Conservation (phyloP, 2,888 invertebrate species). For the Perdita meconis region DNA sequence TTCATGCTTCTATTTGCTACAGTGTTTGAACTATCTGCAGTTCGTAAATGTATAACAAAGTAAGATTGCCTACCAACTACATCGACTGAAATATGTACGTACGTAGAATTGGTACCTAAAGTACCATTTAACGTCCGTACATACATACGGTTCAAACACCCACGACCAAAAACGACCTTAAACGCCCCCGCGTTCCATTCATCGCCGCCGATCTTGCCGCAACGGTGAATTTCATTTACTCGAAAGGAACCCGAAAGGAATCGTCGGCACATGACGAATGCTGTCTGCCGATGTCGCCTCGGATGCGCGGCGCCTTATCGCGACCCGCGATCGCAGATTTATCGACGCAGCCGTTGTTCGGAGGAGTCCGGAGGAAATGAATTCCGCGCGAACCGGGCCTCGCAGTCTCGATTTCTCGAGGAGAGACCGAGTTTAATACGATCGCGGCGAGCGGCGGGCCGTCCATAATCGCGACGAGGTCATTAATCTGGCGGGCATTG, state of each 20-base stretch:
- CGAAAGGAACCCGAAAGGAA: constrained; percentile 19
- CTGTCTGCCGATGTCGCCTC: constrained; percentile 25
- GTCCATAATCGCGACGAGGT: constrained; percentile 68
- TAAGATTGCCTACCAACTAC: no score
- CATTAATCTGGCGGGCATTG: constrained; percentile 74
- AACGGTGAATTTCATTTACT: constrained; percentile 47
- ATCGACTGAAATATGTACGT: no score
- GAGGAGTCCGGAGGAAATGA: constrained; percentile 71
- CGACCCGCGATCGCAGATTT: constrained; percentile 50
- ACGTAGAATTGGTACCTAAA: no score
- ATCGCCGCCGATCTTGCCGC: no score
- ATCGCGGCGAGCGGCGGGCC: constrained; percentile 65
- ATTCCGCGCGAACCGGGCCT: constrained; percentile 73
- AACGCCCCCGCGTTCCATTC: no score
- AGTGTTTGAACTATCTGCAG: no score
- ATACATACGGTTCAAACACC: no score
- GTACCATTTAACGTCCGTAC: no score
- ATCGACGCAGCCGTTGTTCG: constrained; percentile 34
- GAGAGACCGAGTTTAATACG: constrained; percentile 68
- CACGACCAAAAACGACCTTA: no score
- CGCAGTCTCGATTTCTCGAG: constrained; percentile 73
- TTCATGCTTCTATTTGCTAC: no score
- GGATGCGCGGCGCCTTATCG: constrained; percentile 49
- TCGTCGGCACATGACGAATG: constrained; percentile 54
- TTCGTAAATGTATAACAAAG: no score